These are phyloP conservation scores for Mobula hypostoma DNA, from an alignment of 2,113 vertebrate species.

Conservation along the genomic window DNA sequence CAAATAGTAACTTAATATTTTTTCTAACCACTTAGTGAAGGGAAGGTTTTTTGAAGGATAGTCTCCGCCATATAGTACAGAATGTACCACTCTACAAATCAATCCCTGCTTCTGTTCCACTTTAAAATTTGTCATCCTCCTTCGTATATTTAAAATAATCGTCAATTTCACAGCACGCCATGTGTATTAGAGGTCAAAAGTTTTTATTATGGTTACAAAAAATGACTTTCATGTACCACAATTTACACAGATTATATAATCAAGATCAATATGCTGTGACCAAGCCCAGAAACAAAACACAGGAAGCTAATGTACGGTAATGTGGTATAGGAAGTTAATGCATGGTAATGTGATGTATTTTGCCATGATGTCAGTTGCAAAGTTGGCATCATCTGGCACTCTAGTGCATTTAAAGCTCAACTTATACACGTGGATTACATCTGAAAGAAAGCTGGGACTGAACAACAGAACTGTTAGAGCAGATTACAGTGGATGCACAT, in stretches of 20 bases:
- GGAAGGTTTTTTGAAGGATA: not conserved
- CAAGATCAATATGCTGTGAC: not conserved
- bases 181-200: not conserved
- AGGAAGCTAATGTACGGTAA: not conserved
- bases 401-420: not conserved
- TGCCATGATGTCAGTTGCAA: not conserved
- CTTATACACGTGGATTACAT: not conserved
- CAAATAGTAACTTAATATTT: not conserved
- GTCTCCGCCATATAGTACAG: not conserved
- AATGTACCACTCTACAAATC: not conserved
- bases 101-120: constrained; percentile 8
- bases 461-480: not conserved
- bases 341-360: not conserved
- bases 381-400: not conserved
- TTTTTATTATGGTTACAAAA: not conserved
- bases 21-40: not conserved
- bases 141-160: not conserved
- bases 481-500: not conserved
- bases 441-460: not conserved
- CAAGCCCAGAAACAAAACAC: not conserved
- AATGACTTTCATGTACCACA: not conserved
- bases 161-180: not conserved
- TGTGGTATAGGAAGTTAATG: not conserved
- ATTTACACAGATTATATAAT: not conserved
- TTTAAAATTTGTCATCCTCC: constrained; percentile 11